Conservation (phyloP, 2,797 vertebrate genomes). For the Sebastes dallii region DNA sequence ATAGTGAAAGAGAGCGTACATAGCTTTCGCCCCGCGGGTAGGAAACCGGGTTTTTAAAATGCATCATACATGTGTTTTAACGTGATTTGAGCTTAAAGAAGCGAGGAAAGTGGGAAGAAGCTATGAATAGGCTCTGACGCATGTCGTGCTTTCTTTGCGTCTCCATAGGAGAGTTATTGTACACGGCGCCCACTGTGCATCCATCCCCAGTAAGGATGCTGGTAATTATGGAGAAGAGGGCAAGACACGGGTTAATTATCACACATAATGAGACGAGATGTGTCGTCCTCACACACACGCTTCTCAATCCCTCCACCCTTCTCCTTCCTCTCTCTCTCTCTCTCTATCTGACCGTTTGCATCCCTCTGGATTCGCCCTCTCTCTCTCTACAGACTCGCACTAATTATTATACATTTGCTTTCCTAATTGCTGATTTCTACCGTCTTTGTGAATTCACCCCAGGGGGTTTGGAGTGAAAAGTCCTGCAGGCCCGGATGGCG, state of each 20-base stretch:
- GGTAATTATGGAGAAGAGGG: conserved; percentile 48
- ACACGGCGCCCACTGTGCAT: conserved; percentile 11
- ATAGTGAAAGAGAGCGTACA: not conserved
- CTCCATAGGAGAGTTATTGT: conserved; percentile 7
- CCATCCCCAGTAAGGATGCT: conserved; percentile 40
- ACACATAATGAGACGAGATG: conserved; percentile 50
- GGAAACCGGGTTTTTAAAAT: not conserved
- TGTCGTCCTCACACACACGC: conserved; percentile 28
- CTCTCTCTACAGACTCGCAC: not conserved
- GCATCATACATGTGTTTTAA: not conserved
- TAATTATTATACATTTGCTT: conserved; percentile 37
- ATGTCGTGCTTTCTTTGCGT: conserved; percentile 1
- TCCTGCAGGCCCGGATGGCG: not conserved
- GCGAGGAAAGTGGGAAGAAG: not conserved
- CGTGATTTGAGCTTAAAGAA: conserved; percentile 13
- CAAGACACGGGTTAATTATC: conserved; percentile 57
- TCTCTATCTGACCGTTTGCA: not conserved
- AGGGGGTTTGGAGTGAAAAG: not conserved
- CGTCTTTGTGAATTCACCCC: conserved; percentile 3
- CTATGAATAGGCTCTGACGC: conserved; percentile 8
- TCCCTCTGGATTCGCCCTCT: conserved; percentile 3
- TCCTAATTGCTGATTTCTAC: conserved; percentile 42
- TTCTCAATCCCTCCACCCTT: not conserved
- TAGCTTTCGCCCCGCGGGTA: not conserved
- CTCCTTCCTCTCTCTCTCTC: not conserved